Conservation (phyloP, 1,140 invertebrate species). For the Achatina immaculata region DNA sequence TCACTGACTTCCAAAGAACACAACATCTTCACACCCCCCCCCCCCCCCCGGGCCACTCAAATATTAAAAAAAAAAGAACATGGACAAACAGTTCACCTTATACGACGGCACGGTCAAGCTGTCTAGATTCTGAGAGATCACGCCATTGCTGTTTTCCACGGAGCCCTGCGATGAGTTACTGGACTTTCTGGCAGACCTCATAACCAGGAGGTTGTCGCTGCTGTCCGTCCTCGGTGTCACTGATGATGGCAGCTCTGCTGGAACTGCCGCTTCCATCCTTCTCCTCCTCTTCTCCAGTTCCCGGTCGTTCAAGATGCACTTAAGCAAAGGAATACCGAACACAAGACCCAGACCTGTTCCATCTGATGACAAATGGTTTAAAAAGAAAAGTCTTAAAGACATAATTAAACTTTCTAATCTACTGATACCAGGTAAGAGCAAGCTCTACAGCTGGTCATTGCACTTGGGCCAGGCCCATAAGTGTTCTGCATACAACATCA, state of each 20-base stretch:
- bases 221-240: constrained; percentile 46
- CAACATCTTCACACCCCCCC: too few relatives aligned
- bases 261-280: not conserved
- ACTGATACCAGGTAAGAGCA: too few relatives aligned
- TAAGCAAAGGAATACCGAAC: constrained; percentile 85
- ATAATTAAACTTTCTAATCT: too few relatives aligned
- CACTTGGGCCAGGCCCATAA: too few relatives aligned
- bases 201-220: constrained; percentile 50
- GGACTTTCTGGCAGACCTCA: constrained; percentile 57
- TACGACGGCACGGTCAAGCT: constrained; percentile 13
- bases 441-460: too few relatives aligned
- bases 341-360: constrained; percentile 73
- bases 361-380: too few relatives aligned
- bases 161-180: constrained; percentile 66
- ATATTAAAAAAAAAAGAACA: too few relatives aligned
- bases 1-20: too few relatives aligned
- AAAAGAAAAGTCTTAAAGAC: too few relatives aligned
- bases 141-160: constrained; percentile 47
- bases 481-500: too few relatives aligned
- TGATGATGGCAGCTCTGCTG: not conserved
- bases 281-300: constrained; percentile 73
- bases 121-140: constrained; percentile 34
- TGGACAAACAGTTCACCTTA: constrained; percentile 4
- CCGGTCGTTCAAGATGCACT: constrained; percentile 85
- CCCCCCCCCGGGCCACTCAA: too few relatives aligned